Base-by-base conservation (phyloP, 2,888 invertebrate genomes). In the Steinernema hermaphroditum region DNA sequence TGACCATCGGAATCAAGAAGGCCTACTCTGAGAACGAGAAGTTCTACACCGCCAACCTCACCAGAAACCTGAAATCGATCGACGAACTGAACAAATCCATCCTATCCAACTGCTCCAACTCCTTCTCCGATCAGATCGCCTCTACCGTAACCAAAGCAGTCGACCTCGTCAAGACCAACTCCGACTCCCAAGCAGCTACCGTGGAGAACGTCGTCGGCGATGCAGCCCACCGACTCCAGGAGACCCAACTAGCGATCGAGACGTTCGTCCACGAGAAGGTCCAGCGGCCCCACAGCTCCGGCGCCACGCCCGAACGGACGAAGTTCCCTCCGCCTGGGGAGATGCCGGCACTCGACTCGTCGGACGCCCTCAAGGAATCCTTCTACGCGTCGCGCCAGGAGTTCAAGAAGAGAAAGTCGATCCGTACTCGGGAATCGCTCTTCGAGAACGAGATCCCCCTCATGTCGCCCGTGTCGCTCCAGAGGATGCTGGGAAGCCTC, bases 201-300 rank as follows among this genome's bases (percentile, higher is more conserved):
- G 54, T 54, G 54, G 27, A 22, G 27, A 54, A 2, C 9, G 22
- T 8, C 27, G 54, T 54, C 6, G 54, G 27, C 22, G 54, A 54
- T 24, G 54, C 54, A 27, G 54, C 54, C 9, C 2, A 24, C 4
- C 22, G 54, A 1, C 50, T 75, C n/a, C 12, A 50, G 19, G 70
- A 75, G 19, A 44, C 72, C 8, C 75, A 75, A 37, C 46, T 16
- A 12, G 75, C 75, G 19, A 72, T 77, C 37, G 76, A 76, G 62
- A 32, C 27, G 12, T 76, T 76, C 54, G 69, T 54, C 0, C 76
- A 76, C 44, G 77, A 76, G 62, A 73, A 76, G 41, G 37, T 76
- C 29, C 69, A 69, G 43, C 49, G 76, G 24, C 57, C 54, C 16
- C 37, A 44, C 2, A 49, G n/a, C 12, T 74, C 74, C 1, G 77